Conservation (phyloP, 2,888 invertebrate species). For the Cephus runcator region DNA sequence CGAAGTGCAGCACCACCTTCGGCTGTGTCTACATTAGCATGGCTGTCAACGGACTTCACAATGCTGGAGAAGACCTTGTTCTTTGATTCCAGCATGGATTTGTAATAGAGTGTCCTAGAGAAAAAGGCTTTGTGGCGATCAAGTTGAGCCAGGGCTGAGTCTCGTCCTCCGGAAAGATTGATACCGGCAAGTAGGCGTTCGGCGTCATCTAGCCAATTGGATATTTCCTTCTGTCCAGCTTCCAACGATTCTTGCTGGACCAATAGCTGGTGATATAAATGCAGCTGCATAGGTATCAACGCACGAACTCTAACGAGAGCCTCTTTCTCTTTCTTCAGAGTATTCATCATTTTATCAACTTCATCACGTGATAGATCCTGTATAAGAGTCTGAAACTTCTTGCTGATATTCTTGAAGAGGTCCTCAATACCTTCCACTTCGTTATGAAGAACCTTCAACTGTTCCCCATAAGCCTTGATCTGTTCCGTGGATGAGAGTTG, state of each 20-base stretch:
- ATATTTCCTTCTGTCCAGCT: constrained; percentile 86
- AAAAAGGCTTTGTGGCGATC: constrained; percentile 89
- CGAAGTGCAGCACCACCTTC: constrained; percentile 79
- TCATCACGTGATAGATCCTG: constrained; percentile 91
- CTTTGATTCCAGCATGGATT: constrained; percentile 93
- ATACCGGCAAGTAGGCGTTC: constrained; percentile 76
- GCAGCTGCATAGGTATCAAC: constrained; percentile 82
- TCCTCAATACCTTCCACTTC: constrained; percentile 91
- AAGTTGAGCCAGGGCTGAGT: constrained; percentile 79
- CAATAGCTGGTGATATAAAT: constrained; percentile 83
- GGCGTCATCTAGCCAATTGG: constrained; percentile 87
- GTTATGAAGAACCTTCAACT: constrained; percentile 79
- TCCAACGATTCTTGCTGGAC: constrained; percentile 93
- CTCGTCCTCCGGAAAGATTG: constrained; percentile 74
- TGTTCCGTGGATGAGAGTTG: constrained; percentile 81
- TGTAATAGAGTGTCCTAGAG: constrained; percentile 88
- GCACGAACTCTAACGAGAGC: constrained; percentile 86
- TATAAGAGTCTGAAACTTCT: constrained; percentile 90
- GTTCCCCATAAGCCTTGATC: constrained; percentile 83
- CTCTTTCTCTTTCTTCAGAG: constrained; percentile 89
- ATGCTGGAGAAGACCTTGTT: constrained; percentile 93
- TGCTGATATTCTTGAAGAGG: constrained; percentile 89
- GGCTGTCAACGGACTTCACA: constrained; percentile 79
- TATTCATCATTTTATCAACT: constrained; percentile 90
- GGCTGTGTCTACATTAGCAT: constrained; percentile 79